Base-by-base conservation (phyloP, 2,888 invertebrate genomes). In the Synanthedon tipuliformis region DNA sequence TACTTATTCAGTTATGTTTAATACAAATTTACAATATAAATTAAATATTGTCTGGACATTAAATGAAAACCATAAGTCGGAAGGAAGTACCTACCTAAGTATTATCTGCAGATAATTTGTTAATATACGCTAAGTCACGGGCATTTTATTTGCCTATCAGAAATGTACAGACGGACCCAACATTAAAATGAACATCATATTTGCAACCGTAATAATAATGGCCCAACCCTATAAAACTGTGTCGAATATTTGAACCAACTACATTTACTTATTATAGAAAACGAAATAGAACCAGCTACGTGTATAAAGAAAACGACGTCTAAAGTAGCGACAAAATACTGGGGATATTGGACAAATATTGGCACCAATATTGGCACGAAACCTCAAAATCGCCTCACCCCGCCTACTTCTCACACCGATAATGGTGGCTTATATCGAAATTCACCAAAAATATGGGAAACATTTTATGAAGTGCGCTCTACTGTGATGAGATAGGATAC, bases 391-490 rank as follows among this genome's bases (percentile, higher is more conserved):
- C 12, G 10, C 49, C 15, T 49, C 4, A 49, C 18, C 23, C 23
- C 8, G 54, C 57, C 56, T 59, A 59, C 60, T 63, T 61, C 59
- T 59, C 59, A 53, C 56, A 54, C 54, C 58, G 62, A 65, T 64
- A 66, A 61, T 58, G 60, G 52, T 51, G 49, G 55, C 55, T 59
- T 56, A 49, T 49, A 49, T 49, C 49, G 49, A 56, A 61, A 58
- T 61, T 60, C 57, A 55, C 58, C 56, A 59, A 63, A 64, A 66
- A 66, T 65, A 64, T 63, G 62, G 59, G 58, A 59, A 63, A 61
- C 56, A 68, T 66, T 68, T 65, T 66, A 66, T 64, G 65, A 65
- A 67, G 68, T 68, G 64, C 64, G 61, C 57, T 63, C 64, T 63
- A 64, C 61, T 65, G 65, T 68, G 63, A 66, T 65, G 61, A 66